These are phyloP conservation scores for Anisognathus igniventris DNA, from an alignment of 2,797 vertebrate genomes.

Conservation along the genomic window DNA sequence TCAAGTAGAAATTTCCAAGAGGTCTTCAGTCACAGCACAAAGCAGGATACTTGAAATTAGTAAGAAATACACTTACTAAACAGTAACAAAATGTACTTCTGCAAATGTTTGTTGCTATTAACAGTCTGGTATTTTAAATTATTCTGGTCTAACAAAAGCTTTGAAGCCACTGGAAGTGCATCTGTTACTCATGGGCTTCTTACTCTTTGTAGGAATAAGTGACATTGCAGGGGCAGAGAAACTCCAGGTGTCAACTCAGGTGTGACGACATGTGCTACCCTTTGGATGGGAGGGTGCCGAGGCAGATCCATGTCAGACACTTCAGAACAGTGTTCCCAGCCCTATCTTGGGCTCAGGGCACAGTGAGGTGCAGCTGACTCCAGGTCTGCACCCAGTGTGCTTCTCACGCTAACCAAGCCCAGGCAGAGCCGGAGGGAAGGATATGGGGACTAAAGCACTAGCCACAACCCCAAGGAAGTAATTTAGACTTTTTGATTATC, in stretches of 20 bases:
- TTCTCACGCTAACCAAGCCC: background rate
- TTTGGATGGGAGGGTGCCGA: accelerated
- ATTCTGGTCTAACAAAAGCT: background rate
- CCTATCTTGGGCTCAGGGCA: background rate
- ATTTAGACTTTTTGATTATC: background rate
- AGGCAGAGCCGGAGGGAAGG: too few species aligned
- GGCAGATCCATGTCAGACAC: background rate
- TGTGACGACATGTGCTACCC: background rate
- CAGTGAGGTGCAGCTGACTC: background rate
- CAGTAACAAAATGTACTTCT: background rate
- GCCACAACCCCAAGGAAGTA: background rate
- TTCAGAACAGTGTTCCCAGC: background rate
- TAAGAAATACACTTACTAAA: background rate
- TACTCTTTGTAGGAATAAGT: background rate
- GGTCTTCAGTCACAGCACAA: background rate
- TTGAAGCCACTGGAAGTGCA: background rate
- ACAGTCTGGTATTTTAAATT: background rate
- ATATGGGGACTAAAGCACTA: background rate
- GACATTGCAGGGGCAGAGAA: background rate
- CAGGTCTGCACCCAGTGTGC: accelerated
- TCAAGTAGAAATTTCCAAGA: background rate
- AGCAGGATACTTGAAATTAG: background rate
- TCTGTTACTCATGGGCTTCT: background rate
- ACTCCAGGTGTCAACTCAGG: background rate
- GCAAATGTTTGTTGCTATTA: background rate